phyloP scores from a whole-genome alignment of 2,113 vertebrate genomes.

The Pimephales promelas region DNA sequence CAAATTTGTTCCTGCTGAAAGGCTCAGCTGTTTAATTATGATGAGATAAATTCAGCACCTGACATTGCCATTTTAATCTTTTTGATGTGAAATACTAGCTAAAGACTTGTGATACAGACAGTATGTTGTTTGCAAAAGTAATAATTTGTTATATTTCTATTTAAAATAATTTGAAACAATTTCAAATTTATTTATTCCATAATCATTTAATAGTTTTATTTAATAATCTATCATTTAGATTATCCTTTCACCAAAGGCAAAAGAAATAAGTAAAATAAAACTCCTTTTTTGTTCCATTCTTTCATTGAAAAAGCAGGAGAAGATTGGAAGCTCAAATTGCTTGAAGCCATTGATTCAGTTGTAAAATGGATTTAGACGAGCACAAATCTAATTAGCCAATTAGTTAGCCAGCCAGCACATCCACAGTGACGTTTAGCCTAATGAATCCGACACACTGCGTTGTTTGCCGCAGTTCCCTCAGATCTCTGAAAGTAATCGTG shows the following conservation, averaged over 20 bases:
- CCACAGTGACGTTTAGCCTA: conserved; percentile 13
- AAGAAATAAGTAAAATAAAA: no score
- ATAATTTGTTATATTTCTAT: not conserved
- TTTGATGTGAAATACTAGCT: no score
- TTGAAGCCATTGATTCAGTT: conserved; percentile 25
- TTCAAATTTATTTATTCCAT: no score
- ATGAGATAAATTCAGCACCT: not conserved
- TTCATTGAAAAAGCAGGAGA: conserved; percentile 20
- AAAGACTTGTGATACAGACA: no score
- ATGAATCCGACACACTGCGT: not conserved
- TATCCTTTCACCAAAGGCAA: not conserved
- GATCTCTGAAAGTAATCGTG: not conserved
- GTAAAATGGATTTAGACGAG: conserved; percentile 29
- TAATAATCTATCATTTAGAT: not conserved
- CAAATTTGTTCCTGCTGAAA: not conserved
- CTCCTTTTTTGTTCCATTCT: no score
- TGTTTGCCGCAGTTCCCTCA: not conserved
- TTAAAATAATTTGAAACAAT: no score
- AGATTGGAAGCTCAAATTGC: conserved; percentile 3
- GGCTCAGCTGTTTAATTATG: not conserved
- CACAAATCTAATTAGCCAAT: conserved; percentile 40
- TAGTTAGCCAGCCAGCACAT: conserved; percentile 14
- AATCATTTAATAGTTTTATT: not conserved
- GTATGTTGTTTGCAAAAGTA: not conserved
- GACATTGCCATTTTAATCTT: not conserved